Conservation (phyloP, 2,113 vertebrate species). For the Melanerpes formicivorus region DNA sequence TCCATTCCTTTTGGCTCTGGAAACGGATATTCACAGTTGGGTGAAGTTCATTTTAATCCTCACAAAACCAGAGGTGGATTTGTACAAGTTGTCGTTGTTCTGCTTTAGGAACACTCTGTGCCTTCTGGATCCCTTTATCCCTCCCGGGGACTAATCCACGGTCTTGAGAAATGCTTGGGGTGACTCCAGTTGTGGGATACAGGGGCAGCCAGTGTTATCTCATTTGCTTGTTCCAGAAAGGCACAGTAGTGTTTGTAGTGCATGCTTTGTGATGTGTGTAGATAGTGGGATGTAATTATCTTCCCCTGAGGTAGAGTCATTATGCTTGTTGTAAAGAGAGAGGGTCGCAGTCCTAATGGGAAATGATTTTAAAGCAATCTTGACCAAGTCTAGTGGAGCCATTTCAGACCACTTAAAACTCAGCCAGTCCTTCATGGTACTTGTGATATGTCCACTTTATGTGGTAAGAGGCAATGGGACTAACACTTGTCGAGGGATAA, state of each 20-base stretch:
- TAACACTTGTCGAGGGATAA: conserved; percentile 12
- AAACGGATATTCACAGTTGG: conserved; percentile 56
- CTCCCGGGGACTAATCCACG: neutral
- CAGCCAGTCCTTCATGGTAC: conserved; percentile 20
- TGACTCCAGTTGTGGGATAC: neutral
- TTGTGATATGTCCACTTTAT: conserved; percentile 43
- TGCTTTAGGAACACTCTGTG: conserved; percentile 49
- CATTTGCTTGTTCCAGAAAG: neutral
- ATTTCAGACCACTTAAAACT: conserved; percentile 63
- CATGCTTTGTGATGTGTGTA: conserved; percentile 10
- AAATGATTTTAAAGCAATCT: conserved; percentile 65
- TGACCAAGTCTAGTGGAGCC: conserved; percentile 53
- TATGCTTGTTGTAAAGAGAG: conserved; percentile 26
- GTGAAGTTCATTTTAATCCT: conserved; percentile 71
- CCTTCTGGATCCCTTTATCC: conserved; percentile 54
- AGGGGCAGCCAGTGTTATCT: neutral
- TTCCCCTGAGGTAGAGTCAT: conserved; percentile 23
- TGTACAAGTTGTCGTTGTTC: conserved; percentile 57
- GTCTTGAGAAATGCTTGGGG: neutral
- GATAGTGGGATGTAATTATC: conserved; percentile 53
- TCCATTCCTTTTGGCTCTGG: conserved; percentile 63
- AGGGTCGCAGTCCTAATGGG: conserved; percentile 47
- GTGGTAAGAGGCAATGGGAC: neutral
- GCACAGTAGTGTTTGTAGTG: neutral
- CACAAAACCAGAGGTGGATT: conserved; percentile 62